Conservation (phyloP, 1,140 invertebrate genomes). For the Cotesia chilonis region DNA sequence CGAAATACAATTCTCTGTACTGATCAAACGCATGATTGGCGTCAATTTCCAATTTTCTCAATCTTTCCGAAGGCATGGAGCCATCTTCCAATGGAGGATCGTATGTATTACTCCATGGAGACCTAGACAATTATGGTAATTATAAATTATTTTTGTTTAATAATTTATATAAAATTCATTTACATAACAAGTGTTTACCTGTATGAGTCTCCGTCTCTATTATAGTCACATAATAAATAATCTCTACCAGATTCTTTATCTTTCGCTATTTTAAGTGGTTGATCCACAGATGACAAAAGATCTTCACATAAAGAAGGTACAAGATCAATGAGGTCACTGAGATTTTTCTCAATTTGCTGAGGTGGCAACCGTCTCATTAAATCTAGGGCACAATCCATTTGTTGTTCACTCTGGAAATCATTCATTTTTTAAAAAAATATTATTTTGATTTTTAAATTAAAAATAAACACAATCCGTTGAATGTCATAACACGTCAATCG, state of each 20-base stretch:
- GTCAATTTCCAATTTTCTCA: slow-evolving; percentile 96
- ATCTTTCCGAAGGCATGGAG: slow-evolving; percentile 95
- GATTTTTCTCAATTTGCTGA: slow-evolving; percentile 98
- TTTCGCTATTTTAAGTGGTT: slow-evolving; percentile 96
- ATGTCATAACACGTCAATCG: not conserved
- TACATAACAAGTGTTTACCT: slow-evolving; percentile 67
- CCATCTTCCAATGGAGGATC: slow-evolving; percentile 98
- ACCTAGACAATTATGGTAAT: slow-evolving; percentile 69
- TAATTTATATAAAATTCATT: slow-evolving; percentile 11
- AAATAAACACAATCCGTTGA: not conserved
- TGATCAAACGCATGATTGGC: slow-evolving; percentile 99
- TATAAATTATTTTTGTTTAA: slow-evolving; percentile 10
- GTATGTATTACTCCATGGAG: slow-evolving; percentile 99
- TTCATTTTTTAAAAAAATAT: slow-evolving; percentile 26
- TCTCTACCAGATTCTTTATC: slow-evolving; percentile 95
- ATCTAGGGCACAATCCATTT: slow-evolving; percentile 98
- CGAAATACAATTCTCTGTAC: slow-evolving; percentile 99
- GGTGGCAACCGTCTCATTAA: slow-evolving; percentile 98
- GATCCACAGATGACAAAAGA: slow-evolving; percentile 96
- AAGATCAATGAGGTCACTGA: slow-evolving; percentile 96
- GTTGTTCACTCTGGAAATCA: slow-evolving; percentile 87
- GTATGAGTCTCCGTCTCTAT: slow-evolving; percentile 98
- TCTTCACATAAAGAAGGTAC: slow-evolving; percentile 96
- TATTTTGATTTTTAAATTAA: not conserved
- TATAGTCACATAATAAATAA: slow-evolving; percentile 98